These are phyloP conservation scores for Deilephila elpenor DNA, from an alignment of 2,888 invertebrate species.

Conservation along the genomic window DNA sequence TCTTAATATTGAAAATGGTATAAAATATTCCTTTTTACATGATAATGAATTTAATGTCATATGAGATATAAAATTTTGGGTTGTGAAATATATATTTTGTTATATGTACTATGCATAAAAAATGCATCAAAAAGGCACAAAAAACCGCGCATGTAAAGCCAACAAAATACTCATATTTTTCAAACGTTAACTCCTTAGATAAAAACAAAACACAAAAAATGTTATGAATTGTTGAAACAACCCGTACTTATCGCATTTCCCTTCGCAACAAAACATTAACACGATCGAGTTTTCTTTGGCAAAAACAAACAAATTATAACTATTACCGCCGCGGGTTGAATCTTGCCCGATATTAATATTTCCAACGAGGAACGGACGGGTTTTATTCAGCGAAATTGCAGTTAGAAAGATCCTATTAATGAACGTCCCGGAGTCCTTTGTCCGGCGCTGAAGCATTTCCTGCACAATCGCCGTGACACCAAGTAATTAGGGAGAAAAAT, in stretches of 20 bases:
- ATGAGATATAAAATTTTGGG: too few species aligned
- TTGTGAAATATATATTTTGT: too few species aligned
- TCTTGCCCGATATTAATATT: conserved; percentile 81
- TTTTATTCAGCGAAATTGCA: conserved; percentile 83
- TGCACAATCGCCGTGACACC: conserved; percentile 82
- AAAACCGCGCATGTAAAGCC: neutral
- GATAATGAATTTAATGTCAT: too few species aligned
- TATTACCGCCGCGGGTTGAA: conserved; percentile 70
- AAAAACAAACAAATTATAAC: conserved; percentile 74
- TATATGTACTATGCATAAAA: too few species aligned
- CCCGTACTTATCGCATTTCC: conserved; percentile 22
- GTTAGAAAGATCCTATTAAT: conserved; percentile 84
- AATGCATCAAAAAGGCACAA: too few species aligned
- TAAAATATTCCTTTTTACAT: neutral
- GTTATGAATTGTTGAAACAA: conserved; percentile 14
- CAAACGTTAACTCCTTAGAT: neutral
- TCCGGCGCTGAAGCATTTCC: conserved; percentile 76
- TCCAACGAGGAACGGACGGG: conserved; percentile 64
- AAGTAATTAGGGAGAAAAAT: conserved; percentile 84
- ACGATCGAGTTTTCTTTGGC: conserved; percentile 40
- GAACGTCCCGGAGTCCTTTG: conserved; percentile 80
- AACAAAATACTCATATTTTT: conserved; percentile 1
- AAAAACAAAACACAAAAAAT: conserved; percentile 9
- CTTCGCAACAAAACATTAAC: conserved; percentile 35
- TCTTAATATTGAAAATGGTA: neutral